phyloP scores from a whole-genome alignment of 2,888 invertebrate species.

The Polyommatus iphigenia region DNA sequence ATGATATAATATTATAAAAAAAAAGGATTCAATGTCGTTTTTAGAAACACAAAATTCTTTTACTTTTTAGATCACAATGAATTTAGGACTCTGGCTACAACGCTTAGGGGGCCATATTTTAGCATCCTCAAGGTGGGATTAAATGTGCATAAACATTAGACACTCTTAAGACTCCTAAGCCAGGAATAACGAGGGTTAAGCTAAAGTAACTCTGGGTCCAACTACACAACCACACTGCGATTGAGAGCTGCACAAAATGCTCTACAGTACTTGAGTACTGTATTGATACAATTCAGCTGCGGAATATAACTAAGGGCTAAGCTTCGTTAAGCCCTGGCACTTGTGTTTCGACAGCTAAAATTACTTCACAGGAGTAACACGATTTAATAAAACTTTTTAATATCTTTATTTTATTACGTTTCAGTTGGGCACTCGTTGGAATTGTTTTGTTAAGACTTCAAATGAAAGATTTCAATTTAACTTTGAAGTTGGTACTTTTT shows the following conservation, averaged over 20 bases:
- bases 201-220: background rate
- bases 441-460: background rate
- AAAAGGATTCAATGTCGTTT: background rate
- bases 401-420: background rate
- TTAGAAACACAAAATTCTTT: background rate
- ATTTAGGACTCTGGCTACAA: background rate
- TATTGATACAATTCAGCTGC: background rate
- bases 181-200: background rate
- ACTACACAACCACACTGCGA: no score
- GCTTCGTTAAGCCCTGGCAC: background rate
- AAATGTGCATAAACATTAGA: background rate
- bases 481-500: slow-evolving; percentile 1
- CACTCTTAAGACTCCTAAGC: background rate
- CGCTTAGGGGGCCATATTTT: background rate
- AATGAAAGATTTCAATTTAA: background rate
- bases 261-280: background rate
- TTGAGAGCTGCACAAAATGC: background rate
- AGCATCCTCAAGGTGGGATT: slow-evolving; percentile 5
- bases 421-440: background rate
- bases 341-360: background rate
- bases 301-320: background rate
- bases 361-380: background rate
- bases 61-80: background rate
- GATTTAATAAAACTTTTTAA: background rate
- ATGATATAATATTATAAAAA: no score